These are phyloP conservation scores for Hartigia nigra DNA, from an alignment of 2,888 invertebrate genomes.

Conservation along the genomic window DNA sequence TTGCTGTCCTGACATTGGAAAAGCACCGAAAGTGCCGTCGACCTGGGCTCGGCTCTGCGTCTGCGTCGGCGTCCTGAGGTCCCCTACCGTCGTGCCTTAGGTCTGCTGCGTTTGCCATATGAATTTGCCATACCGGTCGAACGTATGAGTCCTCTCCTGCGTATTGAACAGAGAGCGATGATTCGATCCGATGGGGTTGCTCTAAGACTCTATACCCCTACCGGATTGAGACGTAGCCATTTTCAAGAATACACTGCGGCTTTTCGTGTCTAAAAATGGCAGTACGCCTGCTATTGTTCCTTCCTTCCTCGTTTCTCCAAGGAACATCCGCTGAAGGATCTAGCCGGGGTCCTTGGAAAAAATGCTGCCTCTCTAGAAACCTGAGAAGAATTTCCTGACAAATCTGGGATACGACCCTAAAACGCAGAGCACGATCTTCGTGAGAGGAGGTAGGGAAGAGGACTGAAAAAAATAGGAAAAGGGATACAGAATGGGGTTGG, in stretches of 20 bases:
- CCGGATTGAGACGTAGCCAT: not conserved
- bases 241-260: not conserved
- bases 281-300: not conserved
- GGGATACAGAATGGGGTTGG: not conserved
- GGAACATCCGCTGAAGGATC: not conserved
- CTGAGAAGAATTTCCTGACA: slow-evolving; percentile 33
- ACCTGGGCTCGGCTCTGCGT: not conserved
- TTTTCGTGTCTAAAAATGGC: not conserved
- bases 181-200: not conserved
- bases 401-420: slow-evolving; percentile 38
- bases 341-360: not conserved
- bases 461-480: slow-evolving; percentile 25
- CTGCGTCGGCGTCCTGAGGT: too few relatives aligned
- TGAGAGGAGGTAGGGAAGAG: slow-evolving; percentile 1
- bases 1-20: slow-evolving; percentile 45
- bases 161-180: not conserved
- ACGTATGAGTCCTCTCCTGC: not conserved
- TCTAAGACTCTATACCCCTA: not conserved
- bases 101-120: not conserved
- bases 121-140: not conserved
- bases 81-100: not conserved
- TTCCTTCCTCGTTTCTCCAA: not conserved
- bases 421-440: slow-evolving; percentile 20
- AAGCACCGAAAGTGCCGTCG: slow-evolving; percentile 39
- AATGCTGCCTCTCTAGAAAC: not conserved